Percentiles rank a stretch among this genome's conserved stretches.
These are phyloP conservation scores for Sphenopsis melanotis DNA, from an alignment of 2,797 vertebrate species.

Conservation along the genomic window DNA sequence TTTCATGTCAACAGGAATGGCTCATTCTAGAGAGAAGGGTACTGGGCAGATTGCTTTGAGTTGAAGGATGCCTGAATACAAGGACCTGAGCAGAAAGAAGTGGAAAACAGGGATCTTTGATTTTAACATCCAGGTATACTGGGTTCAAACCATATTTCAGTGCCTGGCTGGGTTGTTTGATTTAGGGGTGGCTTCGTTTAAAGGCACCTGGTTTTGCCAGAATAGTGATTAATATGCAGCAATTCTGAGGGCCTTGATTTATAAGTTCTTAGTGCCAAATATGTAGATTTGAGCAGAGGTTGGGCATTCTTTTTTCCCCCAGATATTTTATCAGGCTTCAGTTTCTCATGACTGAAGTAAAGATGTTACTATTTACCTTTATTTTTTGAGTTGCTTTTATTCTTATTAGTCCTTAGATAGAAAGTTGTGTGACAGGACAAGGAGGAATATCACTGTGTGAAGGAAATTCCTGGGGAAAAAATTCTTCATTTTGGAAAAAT, in stretches of 20 bases:
- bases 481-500: background rate
- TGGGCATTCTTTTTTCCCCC: background rate
- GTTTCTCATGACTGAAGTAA: background rate
- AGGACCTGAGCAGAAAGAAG: background rate
- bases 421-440: background rate
- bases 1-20: background rate
- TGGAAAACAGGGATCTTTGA: background rate
- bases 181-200: background rate
- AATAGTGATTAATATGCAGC: background rate
- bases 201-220: background rate
- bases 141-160: background rate
- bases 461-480: background rate
- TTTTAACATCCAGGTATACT: background rate
- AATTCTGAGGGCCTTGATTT: background rate
- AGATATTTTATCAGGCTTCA: background rate
- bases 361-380: background rate
- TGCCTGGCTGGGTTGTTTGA: background rate
- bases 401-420: background rate
- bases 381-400: background rate
- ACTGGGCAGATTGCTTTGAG: background rate
- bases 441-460: background rate
- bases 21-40: background rate
- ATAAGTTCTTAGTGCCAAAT: background rate
- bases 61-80: background rate
- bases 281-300: background rate